phyloP scores from a whole-genome alignment of 1,140 invertebrate genomes.

The Drosophila repleta region DNA sequence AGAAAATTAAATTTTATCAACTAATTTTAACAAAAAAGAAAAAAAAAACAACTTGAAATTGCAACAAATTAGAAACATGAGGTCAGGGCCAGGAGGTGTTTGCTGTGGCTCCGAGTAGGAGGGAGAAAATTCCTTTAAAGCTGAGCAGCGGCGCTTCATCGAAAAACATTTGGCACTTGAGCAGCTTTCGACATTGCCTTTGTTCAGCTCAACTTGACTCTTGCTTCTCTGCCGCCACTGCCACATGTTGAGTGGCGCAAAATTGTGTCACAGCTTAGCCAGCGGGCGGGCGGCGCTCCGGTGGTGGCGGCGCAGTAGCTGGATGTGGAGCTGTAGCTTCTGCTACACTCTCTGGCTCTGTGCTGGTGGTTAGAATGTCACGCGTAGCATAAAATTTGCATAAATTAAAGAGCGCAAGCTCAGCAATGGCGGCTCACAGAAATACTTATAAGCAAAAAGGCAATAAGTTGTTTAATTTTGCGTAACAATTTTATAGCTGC shows the following conservation, averaged over 20 bases:
- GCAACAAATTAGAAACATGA: slow-evolving; percentile 59
- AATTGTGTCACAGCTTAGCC: slow-evolving; percentile 70
- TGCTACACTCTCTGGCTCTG: slow-evolving; percentile 1
- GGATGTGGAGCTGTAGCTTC: too few species aligned
- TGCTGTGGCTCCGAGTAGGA: neutral
- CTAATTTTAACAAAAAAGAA: slow-evolving; percentile 73
- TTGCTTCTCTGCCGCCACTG: slow-evolving; percentile 48
- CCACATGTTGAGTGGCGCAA: slow-evolving; percentile 75
- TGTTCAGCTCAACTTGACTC: slow-evolving; percentile 59
- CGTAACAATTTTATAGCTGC: slow-evolving; percentile 62
- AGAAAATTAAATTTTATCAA: slow-evolving; percentile 68
- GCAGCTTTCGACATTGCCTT: slow-evolving; percentile 62
- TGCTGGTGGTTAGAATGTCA: slow-evolving; percentile 43
- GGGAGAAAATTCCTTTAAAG: slow-evolving; percentile 12
- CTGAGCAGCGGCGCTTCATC: slow-evolving; percentile 29
- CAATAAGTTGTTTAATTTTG: slow-evolving; percentile 76
- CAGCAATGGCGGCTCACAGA: slow-evolving; percentile 43
- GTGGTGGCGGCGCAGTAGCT: neutral
- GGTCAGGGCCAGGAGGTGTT: neutral
- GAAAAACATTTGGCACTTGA: slow-evolving; percentile 71
- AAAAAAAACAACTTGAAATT: slow-evolving; percentile 65
- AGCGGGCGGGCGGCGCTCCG: slow-evolving; percentile 35
- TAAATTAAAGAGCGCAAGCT: slow-evolving; percentile 67
- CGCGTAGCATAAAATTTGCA: slow-evolving; percentile 79
- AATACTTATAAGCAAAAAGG: slow-evolving; percentile 23